phyloP scores from a whole-genome alignment of 2,797 vertebrate species.

The Parambassis ranga region DNA sequence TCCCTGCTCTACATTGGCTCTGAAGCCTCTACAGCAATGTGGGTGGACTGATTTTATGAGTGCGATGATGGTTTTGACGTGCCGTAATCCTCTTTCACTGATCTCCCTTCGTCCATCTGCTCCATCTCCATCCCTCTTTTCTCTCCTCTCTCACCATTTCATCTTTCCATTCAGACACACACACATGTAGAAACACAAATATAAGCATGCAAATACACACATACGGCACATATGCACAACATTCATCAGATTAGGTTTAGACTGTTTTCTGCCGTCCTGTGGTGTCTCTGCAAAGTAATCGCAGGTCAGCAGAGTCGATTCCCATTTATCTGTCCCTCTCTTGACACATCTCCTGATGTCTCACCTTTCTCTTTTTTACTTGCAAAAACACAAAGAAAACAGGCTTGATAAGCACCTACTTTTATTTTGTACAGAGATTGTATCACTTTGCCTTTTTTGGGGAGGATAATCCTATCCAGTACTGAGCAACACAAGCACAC shows the following conservation, averaged over 20 bases:
- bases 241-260: slow-evolving; percentile 47
- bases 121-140: slow-evolving; percentile 70
- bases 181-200: slow-evolving; percentile 1
- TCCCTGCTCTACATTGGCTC: slow-evolving; percentile 67
- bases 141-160: slow-evolving; percentile 31
- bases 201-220: neutral
- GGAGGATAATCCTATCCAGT: slow-evolving; percentile 32
- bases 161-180: slow-evolving; percentile 27
- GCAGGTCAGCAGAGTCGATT: slow-evolving; percentile 14
- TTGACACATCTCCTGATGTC: neutral
- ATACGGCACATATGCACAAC: slow-evolving; percentile 23
- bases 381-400: slow-evolving; percentile 5
- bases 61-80: slow-evolving; percentile 79
- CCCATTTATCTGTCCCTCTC: neutral
- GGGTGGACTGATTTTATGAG: slow-evolving; percentile 77
- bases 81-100: slow-evolving; percentile 83
- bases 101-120: slow-evolving; percentile 82
- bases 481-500: slow-evolving; percentile 32
- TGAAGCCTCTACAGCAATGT: slow-evolving; percentile 58
- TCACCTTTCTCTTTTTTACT: neutral
- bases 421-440: slow-evolving; percentile 29
- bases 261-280: slow-evolving; percentile 17
- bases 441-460: slow-evolving; percentile 39
- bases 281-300: slow-evolving; percentile 23
- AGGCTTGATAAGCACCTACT: slow-evolving; percentile 7